A percentile compares a stretch with the other conserved stretches of the same genome.
Evolutionary conservation across 2,797 vertebrate species (phyloP).

Genomic region (Enteromius argenteus): DNA sequence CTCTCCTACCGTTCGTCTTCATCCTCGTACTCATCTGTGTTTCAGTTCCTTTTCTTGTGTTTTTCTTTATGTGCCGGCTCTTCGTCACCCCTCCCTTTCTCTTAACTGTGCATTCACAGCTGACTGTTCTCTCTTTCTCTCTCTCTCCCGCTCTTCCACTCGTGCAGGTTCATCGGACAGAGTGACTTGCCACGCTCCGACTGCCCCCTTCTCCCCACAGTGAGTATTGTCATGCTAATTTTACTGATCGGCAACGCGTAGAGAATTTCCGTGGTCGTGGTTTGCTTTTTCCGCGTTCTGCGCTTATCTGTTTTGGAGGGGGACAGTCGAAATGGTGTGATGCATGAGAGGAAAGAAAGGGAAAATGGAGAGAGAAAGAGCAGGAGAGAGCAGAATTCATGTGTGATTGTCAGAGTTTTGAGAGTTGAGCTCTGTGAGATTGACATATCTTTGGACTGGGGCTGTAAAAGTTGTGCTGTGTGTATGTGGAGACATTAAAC

Average conservation of each 20-base stretch:
- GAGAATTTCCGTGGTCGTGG: constrained; percentile 43
- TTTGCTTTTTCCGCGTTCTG: constrained; percentile 51
- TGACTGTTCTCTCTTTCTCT: constrained; percentile 60
- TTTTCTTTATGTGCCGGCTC: constrained; percentile 60
- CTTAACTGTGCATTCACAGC: constrained; percentile 65
- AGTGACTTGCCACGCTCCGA: constrained; percentile 62
- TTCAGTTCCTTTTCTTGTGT: constrained; percentile 51
- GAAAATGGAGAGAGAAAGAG: constrained; percentile 23
- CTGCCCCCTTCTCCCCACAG: constrained; percentile 64
- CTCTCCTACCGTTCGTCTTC: constrained; percentile 43
- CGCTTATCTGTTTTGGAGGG: constrained; percentile 47
- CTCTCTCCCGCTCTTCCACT: constrained; percentile 41
- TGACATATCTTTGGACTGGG: not conserved
- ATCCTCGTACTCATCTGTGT: constrained; percentile 38
- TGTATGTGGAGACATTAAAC: not conserved
- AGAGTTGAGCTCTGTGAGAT: constrained; percentile 41
- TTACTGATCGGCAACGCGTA: constrained; percentile 49
- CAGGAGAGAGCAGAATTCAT: constrained; percentile 7
- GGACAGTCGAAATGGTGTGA: constrained; percentile 45
- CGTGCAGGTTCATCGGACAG: constrained; percentile 67
- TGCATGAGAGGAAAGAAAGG: constrained; percentile 24
- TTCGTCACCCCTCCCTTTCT: constrained; percentile 56
- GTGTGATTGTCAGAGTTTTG: constrained; percentile 39
- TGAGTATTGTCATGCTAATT: constrained; percentile 70
- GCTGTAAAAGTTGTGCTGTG: constrained; percentile 24